Base-by-base conservation (phyloP, 1,140 invertebrate genomes). In the Delia radicum region DNA sequence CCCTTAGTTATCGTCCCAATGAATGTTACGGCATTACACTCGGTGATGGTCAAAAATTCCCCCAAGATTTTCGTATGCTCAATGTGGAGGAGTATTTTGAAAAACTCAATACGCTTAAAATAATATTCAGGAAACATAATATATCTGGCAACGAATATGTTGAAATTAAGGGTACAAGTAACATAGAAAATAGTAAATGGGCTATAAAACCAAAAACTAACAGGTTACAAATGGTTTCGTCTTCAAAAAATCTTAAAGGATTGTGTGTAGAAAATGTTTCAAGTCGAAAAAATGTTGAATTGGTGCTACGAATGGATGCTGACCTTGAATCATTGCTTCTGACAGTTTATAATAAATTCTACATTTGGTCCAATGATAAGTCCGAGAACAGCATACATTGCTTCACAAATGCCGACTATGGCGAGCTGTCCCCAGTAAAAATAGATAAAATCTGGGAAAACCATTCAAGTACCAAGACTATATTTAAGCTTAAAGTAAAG, bases 371-470 rank as follows among this genome's bases (percentile, higher is more conserved):
- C 2, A 63, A 61, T 4, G 63, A 76, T 7, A 62, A 78, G 31
- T 7, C 75, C 2, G 65, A 80, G 1, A 72, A 80, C 67, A 85
- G 84, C 8, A 76, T 86, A 10, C 78, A 79, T 65, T 87, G 86
- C 67, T 87, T 87, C 74, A 81, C 84, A 3, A 83, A 85, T 48
- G 78, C 80, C 4, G 77, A 81, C 27, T 78, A 81, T 73, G 81
- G 81, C 0, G 75, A 80, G 24, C 33, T 81, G 18, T 73, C 71
- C 65, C 77, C 28, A n/a, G 80, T 79, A 0, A 78, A 81, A 24
- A 77, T 82, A n/a, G 63, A 81, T 33, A 33, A 79, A 27, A 73
- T 79, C 28, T 84, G 83, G 78, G 79, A 87, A 73, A 80, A 81
- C 37, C 48, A 79, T 28, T 24, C 79, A 13, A 65, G 67, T 18